Conservation (phyloP, 2,113 vertebrate genomes). For the Festucalex cinctus region DNA sequence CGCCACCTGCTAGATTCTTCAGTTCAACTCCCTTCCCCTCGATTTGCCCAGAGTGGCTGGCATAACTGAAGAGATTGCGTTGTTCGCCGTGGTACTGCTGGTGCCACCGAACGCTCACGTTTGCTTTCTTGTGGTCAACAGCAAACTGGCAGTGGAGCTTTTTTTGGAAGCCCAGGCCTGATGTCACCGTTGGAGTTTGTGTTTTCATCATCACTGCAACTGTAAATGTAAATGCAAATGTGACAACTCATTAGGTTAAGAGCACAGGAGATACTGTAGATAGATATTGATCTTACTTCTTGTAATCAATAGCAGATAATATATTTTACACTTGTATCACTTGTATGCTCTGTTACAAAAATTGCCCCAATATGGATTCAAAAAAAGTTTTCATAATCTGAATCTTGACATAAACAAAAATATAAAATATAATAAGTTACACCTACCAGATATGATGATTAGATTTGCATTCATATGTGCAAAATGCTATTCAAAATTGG, state of each 20-base stretch:
- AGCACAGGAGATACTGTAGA: background rate
- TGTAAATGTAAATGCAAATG: conserved; percentile 44
- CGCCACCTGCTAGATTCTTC: conserved; percentile 52
- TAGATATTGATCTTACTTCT: too few relatives aligned
- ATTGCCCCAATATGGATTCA: too few relatives aligned
- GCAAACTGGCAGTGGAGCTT: conserved; percentile 70
- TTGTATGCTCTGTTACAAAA: too few relatives aligned
- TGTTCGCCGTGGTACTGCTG: conserved; percentile 46
- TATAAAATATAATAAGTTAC: too few relatives aligned
- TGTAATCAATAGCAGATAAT: too few relatives aligned
- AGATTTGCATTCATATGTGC: too few relatives aligned
- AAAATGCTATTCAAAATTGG: too few relatives aligned
- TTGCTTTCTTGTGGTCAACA: conserved; percentile 57
- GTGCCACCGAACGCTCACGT: conserved; percentile 56
- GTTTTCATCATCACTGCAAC: conserved; percentile 66
- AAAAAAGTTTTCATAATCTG: too few relatives aligned
- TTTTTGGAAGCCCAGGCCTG: conserved; percentile 42
- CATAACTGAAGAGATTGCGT: conserved; percentile 48
- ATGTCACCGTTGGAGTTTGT: conserved; percentile 46
- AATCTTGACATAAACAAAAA: too few relatives aligned
- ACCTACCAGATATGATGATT: too few relatives aligned
- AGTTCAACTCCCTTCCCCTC: conserved; percentile 39
- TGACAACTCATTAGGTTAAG: background rate
- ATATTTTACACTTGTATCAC: too few relatives aligned
- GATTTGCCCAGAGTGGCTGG: conserved; percentile 25